Evolutionary conservation across 2,113 vertebrate genomes (phyloP), one percentile per base, ranked within the genome.

Genomic region (Nansenia antarctica): DNA sequence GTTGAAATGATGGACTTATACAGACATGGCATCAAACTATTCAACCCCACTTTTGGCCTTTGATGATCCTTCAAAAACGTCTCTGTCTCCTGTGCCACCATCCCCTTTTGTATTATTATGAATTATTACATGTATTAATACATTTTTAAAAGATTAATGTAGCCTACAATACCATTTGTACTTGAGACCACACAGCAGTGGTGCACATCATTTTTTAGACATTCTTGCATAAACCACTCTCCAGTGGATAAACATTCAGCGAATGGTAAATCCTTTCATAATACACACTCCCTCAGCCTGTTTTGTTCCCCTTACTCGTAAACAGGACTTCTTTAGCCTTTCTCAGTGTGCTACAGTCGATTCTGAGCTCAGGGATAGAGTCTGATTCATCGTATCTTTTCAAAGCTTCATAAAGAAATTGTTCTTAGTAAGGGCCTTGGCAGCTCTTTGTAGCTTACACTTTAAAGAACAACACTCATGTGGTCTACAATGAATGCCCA

Each of bases 301-400:
- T n/a, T n/a, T n/a, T n/a, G n/a, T n/a, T 79, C 69, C 69, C 37
- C 68, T 75, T 71, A 76, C 73, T 84, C 79, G 79, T 84, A 83
- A 64, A 20, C 3, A 3, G n/a, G 45, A 49, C 45, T 20, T 49
- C 7, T 20, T 42, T 79, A 73, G 31, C 70, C 67, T 76, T 78
- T 82, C 67, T 86, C 70, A 67, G 60, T 62, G 42, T 82, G 83
- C n/a, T n/a, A 85, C 84, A 81, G 70, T 70, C 69, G 73, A 69
- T 78, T n/a, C n/a, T 82, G 81, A 82, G 81, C n/a, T n/a, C n/a
- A 84, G 84, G 80, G 78, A 85, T 79, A 74, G 54, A 84, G 80
- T 83, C 76, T 74, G 81, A 86, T 86, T 81, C 68, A 69, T 77
- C 63, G 67, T 66, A 67, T 82, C 67, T 79, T 74, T 79, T 83